phyloP scores from a whole-genome alignment of 92 coral and sea anemone species.

The Bergia sp. region DNA sequence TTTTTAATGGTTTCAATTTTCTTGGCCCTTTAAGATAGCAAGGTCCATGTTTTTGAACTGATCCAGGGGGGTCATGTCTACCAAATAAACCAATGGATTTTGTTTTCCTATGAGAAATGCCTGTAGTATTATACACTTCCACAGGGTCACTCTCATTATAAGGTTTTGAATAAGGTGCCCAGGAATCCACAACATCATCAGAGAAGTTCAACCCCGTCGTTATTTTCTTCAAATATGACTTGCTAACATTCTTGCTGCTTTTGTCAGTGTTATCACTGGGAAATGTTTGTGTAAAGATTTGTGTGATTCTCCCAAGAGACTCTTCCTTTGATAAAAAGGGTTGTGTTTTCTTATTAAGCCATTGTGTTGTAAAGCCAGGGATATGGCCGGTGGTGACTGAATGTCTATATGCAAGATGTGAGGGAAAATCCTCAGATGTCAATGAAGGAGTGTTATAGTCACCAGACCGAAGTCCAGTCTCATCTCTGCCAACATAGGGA shows the following conservation, averaged over 20 bases:
- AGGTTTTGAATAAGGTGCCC: constrained; percentile 85
- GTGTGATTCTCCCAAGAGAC: constrained; percentile 56
- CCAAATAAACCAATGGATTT: constrained; percentile 64
- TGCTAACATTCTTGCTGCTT: constrained; percentile 66
- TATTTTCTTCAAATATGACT: constrained; percentile 69
- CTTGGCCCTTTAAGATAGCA: constrained; percentile 76
- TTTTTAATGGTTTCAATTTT: constrained; percentile 68
- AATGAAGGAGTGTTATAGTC: constrained; percentile 23
- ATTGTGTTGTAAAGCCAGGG: constrained; percentile 15
- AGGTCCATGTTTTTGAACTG: constrained; percentile 66
- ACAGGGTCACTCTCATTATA: constrained; percentile 69
- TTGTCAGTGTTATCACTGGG: constrained; percentile 67
- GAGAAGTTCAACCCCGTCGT: constrained; percentile 75
- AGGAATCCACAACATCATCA: constrained; percentile 80
- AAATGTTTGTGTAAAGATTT: constrained; percentile 62
- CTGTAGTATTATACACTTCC: constrained; percentile 61
- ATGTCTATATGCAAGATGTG: constrained; percentile 42
- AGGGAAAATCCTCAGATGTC: constrained; percentile 37
- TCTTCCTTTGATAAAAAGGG: constrained; percentile 40
- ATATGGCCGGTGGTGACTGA: constrained; percentile 30
- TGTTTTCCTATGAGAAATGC: constrained; percentile 52
- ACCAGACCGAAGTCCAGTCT: constrained; percentile 48
- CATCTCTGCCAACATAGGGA: constrained; percentile 93
- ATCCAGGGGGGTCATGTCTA: constrained; percentile 77
- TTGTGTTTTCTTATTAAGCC: background rate